Evolutionary conservation across 2,888 invertebrate species (phyloP), one percentile per base, ranked within the genome.

Genomic region (Cephus sareptanus): DNA sequence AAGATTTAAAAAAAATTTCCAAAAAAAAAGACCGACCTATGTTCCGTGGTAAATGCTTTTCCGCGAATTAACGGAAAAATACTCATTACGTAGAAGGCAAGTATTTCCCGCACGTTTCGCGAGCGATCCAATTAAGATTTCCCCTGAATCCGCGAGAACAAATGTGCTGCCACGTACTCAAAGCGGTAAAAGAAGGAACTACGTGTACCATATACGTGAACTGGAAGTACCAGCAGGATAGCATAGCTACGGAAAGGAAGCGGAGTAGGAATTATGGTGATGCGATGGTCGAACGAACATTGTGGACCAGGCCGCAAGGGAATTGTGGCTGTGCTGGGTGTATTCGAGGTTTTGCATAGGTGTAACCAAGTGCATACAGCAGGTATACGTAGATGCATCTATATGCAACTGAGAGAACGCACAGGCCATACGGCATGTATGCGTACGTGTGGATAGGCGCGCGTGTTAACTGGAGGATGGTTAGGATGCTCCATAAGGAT

Each of bases 221-320:
- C 40, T 15, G 40, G 15, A 40, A 40, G 40, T 40, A 15, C 40
- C 6, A 15, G 40, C 40, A 40, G 40, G 40, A 12, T 40, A 40
- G 40, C 6, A 0, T 6, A 15, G 40, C 40, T 15, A 15, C 40
- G 40, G 15, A 40, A 40, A 74, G 79, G 69, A 75, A 73, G 78
- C 75, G 74, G 77, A 81, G 81, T 81, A 80, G 77, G 81, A 84
- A 86, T 84, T 85, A 81, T 81, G 79, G 84, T 82, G 79, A 82
- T 81, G 76, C 81, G 81, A 80, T 76, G 80, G 76, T 76, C 75
- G 78, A 76, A 79, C 69, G 79, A 76, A 75, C 75, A 78, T 75
- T 70, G 76, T 74, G 76, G 80, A 40, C 40, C 40, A 40, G 40
- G 6, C 40, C 40, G 81, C 79, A 77, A 75, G 82, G 80, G 81